Evolutionary conservation across 2,888 invertebrate genomes (phyloP), one percentile per base, ranked within the genome.

Genomic region (Pocota personata): DNA sequence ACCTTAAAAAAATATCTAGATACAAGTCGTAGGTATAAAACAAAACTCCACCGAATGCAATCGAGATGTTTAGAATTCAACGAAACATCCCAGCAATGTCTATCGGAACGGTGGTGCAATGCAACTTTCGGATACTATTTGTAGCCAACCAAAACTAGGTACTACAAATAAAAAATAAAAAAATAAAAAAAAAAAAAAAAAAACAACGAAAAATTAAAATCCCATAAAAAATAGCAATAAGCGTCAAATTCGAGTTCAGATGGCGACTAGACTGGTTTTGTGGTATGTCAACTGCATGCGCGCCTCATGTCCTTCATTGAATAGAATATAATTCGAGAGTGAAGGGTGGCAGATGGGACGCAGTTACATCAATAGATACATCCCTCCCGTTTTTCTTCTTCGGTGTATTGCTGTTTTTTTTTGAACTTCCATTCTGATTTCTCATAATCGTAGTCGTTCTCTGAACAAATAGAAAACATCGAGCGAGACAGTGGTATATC

Each of bases 221-320:
- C 79, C 73, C 79, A 82, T 82, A 87, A 87, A 86, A 87, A 86
- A 82, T 73, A 77, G 87, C 73, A 76, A 84, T 76, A 73, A 87
- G 87, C 87, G 82, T 82, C 82, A 87, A 87, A 87, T 82, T 83
- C 83, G 86, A 86, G 58, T 82, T 86, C 82, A 86, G 86, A 86
- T 86, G 82, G 86, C 82, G 86, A 82, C 86, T 86, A 86, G 86
- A 86, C 86, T 86, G 86, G 86, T 86, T 86, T 86, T 86, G 86
- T 71, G 82, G 82, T 80, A 71, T 86, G 86, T 82, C 86, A 86
- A 86, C 86, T 86, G 82, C 86, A 86, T 86, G 86, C 86, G 86
- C 86, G 76, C 77, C 82, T 72, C 86, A 86, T 86, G 86, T 86
- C 86, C 86, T 86, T 86, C 82, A 86, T 86, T 82, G 72, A 86